Evolutionary conservation across 2,113 vertebrate species (phyloP).

Genomic region (Lichenostomus cassidix): DNA sequence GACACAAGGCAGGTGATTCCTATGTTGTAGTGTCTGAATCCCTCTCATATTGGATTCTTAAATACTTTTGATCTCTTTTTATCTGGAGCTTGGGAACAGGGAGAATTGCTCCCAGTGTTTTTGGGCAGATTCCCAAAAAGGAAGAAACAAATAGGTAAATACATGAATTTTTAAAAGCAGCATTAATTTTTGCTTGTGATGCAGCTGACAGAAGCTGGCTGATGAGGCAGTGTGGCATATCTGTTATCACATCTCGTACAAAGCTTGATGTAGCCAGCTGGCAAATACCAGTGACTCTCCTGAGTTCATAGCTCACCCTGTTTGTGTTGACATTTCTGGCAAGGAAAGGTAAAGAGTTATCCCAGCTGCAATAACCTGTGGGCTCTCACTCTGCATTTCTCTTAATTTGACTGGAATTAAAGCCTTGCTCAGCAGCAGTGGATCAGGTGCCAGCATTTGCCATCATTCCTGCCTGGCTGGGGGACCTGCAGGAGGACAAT

Average conservation of each 20-base stretch:
- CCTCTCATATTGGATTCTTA: not conserved
- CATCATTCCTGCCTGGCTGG: fast-evolving
- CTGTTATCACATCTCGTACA: not conserved
- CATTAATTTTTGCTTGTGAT: not conserved
- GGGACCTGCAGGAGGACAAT: not conserved
- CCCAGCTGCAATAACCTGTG: constrained; percentile 22
- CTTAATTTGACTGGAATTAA: not conserved
- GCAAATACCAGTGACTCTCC: constrained; percentile 12
- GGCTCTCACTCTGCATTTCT: not conserved
- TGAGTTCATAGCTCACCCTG: constrained; percentile 31
- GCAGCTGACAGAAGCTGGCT: not conserved
- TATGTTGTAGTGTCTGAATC: not conserved
- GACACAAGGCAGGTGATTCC: not conserved
- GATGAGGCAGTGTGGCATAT: not conserved
- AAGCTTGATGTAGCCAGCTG: constrained; percentile 30
- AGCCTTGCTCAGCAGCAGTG: not conserved
- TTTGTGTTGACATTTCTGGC: constrained; percentile 46
- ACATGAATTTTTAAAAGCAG: not conserved
- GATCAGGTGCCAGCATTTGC: not conserved
- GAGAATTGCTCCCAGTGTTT: not conserved
- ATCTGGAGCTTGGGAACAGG: not conserved
- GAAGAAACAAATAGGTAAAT: not conserved
- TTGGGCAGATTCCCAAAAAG: not conserved
- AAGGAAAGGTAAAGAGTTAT: constrained; percentile 46
- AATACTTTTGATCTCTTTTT: not conserved